Base-by-base conservation (phyloP, 2,888 invertebrate species). In the Drosophila formosana region DNA sequence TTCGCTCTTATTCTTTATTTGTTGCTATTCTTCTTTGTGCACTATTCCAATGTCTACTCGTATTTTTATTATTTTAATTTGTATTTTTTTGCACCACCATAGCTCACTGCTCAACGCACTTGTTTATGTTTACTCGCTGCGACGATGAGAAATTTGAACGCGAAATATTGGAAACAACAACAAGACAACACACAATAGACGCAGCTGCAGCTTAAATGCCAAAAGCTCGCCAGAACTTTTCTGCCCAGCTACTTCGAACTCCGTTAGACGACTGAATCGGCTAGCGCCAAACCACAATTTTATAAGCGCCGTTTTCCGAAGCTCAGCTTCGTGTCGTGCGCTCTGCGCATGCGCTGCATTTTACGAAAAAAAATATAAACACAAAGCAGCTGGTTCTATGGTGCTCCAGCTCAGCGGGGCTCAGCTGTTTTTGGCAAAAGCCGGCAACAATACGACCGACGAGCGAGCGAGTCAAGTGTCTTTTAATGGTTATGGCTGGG, bases 231-330 rank as follows among this genome's bases (percentile, higher is more conserved):
- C 65, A 84, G 79, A 87, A 86, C 78, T 63, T 71, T 66, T 69
- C 56, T 72, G 72, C 69, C 87, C 78, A 84, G 79, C 82, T 72
- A 63, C 61, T 68, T 84, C 68, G 65, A 84, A 84, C 85, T 87
- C 88, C 80, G 82, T 87, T 87, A 87, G 82, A 83, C 85, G 68
- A 83, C 88, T 83, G 85, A 87, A 67, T 63, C 72, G 79, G 34
- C 66, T 60, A 68, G 62, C 75, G 67, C 63, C 63, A 55, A 76
- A 65, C 66, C 82, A 70, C 84, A 66, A 72, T 78, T 87, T 82
- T 82, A 82, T 82, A 82, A 61, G 68, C 68, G 71, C 67, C 61
- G 67, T 58, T 46, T 56, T 53, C 79, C 78, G 81, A 87, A 81
- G 79, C 81, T 72, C 50, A 67, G 75, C 75, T 75, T 85, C 84